Percentiles rank a stretch among this genome's conserved stretches.
Conservation (phyloP, 2,113 vertebrate genomes). For the Eretmochelys imbricata region DNA sequence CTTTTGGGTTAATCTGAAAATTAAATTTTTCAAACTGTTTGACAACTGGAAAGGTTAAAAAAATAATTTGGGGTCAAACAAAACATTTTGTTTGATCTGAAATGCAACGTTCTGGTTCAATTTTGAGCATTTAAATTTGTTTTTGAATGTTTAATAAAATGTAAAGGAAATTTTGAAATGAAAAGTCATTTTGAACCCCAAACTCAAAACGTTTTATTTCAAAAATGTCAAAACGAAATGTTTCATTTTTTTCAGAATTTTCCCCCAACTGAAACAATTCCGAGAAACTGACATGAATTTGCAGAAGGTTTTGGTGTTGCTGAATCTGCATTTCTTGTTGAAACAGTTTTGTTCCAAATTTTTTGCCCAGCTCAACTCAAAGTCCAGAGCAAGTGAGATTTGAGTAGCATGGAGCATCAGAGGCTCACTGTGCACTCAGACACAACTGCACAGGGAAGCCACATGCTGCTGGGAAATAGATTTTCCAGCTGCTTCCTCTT, state of each 20-base stretch:
- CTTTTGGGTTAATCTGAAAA: not conserved
- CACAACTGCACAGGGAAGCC: not conserved
- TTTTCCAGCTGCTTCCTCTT: not conserved
- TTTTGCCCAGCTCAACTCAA: not conserved
- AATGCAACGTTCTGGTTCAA: not conserved
- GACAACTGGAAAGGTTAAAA: not conserved
- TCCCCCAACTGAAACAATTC: not conserved
- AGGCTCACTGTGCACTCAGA: not conserved
- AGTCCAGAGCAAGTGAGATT: not conserved
- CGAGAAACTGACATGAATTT: not conserved
- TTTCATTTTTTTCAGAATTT: not conserved
- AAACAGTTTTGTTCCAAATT: not conserved
- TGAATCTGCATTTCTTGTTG: not conserved
- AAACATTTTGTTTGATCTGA: not conserved
- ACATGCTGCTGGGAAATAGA: not conserved
- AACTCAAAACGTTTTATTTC: not conserved
- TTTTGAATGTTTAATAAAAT: not conserved
- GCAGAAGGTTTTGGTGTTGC: not conserved
- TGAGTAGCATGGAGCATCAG: not conserved
- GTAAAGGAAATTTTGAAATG: not conserved
- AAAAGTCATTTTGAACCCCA: not conserved
- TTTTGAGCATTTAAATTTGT: not conserved
- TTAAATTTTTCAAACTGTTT: not conserved
- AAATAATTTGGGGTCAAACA: not conserved
- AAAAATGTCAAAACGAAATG: not conserved